Conservation (phyloP, 1,140 invertebrate genomes). For the Philaenus spumarius region DNA sequence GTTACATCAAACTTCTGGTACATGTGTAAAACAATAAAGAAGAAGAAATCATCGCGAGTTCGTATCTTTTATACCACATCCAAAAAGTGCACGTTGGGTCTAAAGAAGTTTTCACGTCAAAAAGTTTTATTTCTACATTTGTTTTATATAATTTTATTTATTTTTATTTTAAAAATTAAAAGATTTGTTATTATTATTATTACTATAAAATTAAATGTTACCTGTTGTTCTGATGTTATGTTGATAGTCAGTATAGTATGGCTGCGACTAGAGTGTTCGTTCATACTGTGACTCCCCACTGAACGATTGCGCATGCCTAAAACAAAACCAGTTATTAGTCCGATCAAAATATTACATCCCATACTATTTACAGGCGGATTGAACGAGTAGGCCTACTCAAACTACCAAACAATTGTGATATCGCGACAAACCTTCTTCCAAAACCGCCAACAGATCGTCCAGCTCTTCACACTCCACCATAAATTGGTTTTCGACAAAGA, state of each 20-base stretch:
- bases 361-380: too few species aligned
- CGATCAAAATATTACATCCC: too few species aligned
- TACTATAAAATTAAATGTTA: conserved; percentile 30
- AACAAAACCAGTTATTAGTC: background rate
- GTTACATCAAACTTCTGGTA: too few species aligned
- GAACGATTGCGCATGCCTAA: conserved; percentile 76
- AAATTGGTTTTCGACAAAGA: conserved; percentile 94
- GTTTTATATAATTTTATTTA: too few species aligned
- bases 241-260: conserved; percentile 87
- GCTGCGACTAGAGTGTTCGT: conserved; percentile 89
- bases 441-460: conserved; percentile 87
- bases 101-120: too few species aligned
- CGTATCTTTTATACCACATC: too few species aligned
- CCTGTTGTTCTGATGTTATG: conserved; percentile 70
- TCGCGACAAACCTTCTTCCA: conserved; percentile 85
- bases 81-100: too few species aligned
- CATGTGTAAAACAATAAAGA: too few species aligned
- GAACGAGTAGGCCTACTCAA: too few species aligned
- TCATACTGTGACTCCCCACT: conserved; percentile 90
- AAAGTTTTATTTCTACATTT: too few species aligned
- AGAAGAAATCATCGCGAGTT: too few species aligned
- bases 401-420: background rate
- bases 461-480: conserved; percentile 88
- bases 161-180: too few species aligned
- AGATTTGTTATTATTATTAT: background rate